These are phyloP conservation scores for Oryzias sinensis DNA, from an alignment of 2,797 vertebrate genomes.

Conservation along the genomic window DNA sequence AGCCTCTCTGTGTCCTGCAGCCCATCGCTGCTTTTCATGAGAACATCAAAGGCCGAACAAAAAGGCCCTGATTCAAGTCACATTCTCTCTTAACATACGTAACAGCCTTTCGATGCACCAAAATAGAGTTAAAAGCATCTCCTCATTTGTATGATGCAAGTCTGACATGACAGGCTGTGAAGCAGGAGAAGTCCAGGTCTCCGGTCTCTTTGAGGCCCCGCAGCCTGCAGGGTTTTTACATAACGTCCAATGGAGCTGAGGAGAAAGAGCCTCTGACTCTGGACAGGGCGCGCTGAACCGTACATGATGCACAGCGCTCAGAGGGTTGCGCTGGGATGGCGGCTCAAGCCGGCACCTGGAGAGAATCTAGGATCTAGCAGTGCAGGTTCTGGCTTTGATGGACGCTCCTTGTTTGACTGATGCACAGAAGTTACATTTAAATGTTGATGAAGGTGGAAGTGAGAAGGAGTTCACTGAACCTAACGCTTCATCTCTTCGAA, in stretches of 20 bases:
- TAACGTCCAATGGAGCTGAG: conserved; percentile 34
- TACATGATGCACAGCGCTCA: conserved; percentile 32
- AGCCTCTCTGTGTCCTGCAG: too few relatives aligned
- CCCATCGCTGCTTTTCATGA: background rate
- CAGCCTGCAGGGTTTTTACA: conserved; percentile 32
- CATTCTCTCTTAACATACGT: background rate
- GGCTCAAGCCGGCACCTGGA: conserved; percentile 19
- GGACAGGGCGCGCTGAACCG: conserved; percentile 47
- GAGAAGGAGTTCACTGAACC: too few relatives aligned
- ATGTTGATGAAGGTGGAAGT: too few relatives aligned
- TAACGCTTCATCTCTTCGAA: too few relatives aligned
- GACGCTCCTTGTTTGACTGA: too few relatives aligned
- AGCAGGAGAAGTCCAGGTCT: conserved; percentile 19
- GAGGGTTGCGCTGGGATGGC: conserved; percentile 24
- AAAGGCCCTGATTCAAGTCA: background rate
- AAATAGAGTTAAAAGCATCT: conserved; percentile 4
- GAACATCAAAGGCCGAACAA: background rate
- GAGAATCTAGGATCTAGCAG: conserved; percentile 7
- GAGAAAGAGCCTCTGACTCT: conserved; percentile 18
- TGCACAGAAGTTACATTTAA: too few relatives aligned
- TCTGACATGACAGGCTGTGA: conserved; percentile 22
- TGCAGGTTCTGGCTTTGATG: too few relatives aligned
- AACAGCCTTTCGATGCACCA: background rate
- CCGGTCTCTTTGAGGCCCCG: conserved; percentile 14
- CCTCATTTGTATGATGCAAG: conserved; percentile 1